Percentiles rank a stretch among this genome's conserved stretches.
These are phyloP conservation scores for Hemicordylus capensis DNA, from an alignment of 2,113 vertebrate species.

Conservation along the genomic window DNA sequence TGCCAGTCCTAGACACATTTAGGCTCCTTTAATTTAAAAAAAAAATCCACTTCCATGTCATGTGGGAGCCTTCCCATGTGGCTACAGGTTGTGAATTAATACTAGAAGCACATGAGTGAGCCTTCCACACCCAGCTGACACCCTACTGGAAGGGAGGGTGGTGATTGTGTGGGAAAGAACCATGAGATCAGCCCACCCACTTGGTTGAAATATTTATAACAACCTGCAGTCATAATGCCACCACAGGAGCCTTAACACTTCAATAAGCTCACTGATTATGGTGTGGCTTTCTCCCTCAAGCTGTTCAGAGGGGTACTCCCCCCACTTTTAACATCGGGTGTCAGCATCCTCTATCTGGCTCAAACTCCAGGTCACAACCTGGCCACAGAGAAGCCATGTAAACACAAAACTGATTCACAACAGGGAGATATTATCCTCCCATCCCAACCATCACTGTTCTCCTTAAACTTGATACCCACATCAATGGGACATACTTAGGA, in stretches of 20 bases:
- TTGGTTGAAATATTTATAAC: not conserved
- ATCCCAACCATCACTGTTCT: not conserved
- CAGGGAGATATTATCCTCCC: not conserved
- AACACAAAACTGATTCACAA: not conserved
- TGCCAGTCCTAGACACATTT: not conserved
- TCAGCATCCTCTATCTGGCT: not conserved
- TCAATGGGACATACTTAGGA: too few relatives aligned
- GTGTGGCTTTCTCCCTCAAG: not conserved
- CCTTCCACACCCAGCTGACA: not conserved
- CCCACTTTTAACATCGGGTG: not conserved
- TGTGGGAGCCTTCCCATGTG: not conserved
- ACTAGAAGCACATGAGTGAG: not conserved
- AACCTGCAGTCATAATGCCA: not conserved
- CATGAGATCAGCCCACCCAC: not conserved
- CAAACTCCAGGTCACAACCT: not conserved
- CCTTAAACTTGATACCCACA: too few relatives aligned
- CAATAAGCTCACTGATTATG: not conserved
- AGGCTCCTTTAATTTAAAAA: too few relatives aligned
- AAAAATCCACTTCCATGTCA: rapidly evolving
- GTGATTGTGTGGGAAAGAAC: not conserved
- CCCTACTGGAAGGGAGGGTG: not conserved
- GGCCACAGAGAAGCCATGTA: not conserved
- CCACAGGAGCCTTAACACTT: too few relatives aligned
- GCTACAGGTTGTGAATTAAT: not conserved
- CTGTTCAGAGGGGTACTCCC: not conserved